phyloP scores from a whole-genome alignment of 2,113 vertebrate species.

The Isurus oxyrinchus region DNA sequence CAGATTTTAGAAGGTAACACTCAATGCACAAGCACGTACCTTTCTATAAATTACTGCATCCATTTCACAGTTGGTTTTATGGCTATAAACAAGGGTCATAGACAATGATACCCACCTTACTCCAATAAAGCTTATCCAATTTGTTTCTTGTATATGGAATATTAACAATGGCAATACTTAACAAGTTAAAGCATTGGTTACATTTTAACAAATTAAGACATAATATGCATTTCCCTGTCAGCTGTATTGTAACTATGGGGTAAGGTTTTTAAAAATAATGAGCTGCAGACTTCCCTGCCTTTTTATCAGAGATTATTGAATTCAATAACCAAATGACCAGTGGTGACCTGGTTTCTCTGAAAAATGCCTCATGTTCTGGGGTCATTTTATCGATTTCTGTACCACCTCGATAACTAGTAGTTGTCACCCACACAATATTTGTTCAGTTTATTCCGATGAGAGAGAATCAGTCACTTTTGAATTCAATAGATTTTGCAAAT shows the following conservation, averaged over 20 bases:
- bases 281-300: background rate
- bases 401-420: background rate
- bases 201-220: background rate
- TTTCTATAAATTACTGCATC: background rate
- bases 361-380: background rate
- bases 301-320: background rate
- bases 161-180: background rate
- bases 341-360: background rate
- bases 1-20: conserved; percentile 30
- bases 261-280: background rate
- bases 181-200: background rate
- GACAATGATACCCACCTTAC: background rate
- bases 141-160: background rate
- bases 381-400: background rate
- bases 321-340: background rate
- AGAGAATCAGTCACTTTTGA: background rate
- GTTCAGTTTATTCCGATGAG: background rate
- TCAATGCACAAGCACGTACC: background rate
- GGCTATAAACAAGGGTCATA: background rate
- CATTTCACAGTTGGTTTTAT: background rate
- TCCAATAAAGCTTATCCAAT: background rate
- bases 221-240: background rate
- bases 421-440: background rate
- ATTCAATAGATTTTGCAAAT: background rate
- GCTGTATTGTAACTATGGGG: background rate